Evolutionary conservation across 1,140 invertebrate species (phyloP), one percentile per base, ranked within the genome.

Genomic region (Drosophila eugracilis): DNA sequence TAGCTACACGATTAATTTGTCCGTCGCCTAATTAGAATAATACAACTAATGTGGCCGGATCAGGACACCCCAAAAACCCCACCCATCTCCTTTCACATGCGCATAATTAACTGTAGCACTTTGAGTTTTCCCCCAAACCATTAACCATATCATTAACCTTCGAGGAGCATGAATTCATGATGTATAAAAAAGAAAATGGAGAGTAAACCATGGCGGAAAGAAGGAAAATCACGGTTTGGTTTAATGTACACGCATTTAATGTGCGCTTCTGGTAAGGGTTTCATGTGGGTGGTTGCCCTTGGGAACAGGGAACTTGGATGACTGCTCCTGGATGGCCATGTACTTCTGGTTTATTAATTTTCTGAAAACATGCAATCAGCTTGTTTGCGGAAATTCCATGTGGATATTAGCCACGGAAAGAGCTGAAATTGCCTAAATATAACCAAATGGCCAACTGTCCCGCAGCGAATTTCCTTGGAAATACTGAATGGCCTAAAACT

Each of bases 291-390:
- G 62, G 42, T 17, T 47, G 57, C 26, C 65, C 65, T 37, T 60
- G 57, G 57, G 66, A 30, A 26, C 34, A 15, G 1, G 12, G 41
- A 32, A 12, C 22, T 6, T 7, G 65, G 62, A 53, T 66, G 73
- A 80, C 67, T 86, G 81, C 52, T 81, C 14, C 28, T 48, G 34
- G 39, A 26, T 48, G 62, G 44, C 39, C 42, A 32, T 76, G 66
- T 71, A 71, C 37, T 75, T 47, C 55, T 81, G 77, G 73, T 81
- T 86, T 86, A 86, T 88, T 86, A 86, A 86, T 86, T 77, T 67
- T 55, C 58, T 60, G 44, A 73, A 45, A 80, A 88, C 81, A 88
- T 86, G 81, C 81, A 75, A 77, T 54, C 54, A 34, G 67, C 66
- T 76, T 84, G 80, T 74, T 80, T 71, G 41, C 67, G 45, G 66